Percentiles rank a stretch among this genome's conserved stretches.
phyloP scores from a whole-genome alignment of 2,113 vertebrate genomes.

The Galeopterus variegatus region DNA sequence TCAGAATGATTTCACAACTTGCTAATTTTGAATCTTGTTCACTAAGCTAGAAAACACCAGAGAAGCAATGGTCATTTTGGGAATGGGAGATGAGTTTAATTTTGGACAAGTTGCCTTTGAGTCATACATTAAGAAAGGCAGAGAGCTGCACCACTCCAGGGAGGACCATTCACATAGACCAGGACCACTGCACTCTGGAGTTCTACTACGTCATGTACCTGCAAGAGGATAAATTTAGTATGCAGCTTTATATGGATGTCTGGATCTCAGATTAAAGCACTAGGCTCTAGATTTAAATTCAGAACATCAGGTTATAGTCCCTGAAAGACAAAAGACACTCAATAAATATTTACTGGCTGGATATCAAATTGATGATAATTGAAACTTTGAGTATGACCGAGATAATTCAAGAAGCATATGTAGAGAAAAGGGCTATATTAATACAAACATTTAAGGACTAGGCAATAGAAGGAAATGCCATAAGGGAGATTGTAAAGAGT shows the following conservation, averaged over 20 bases:
- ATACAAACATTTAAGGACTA: neutral
- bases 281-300: neutral
- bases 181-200: neutral
- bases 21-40: slow-evolving; percentile 12
- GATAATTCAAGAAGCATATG: neutral
- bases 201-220: neutral
- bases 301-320: neutral
- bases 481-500: neutral
- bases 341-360: neutral
- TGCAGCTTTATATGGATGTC: neutral
- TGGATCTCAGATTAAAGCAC: neutral
- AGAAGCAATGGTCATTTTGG: neutral
- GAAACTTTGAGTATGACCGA: slow-evolving; percentile 13
- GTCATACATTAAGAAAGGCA: slow-evolving; percentile 1
- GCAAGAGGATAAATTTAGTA: neutral
- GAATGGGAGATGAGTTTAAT: slow-evolving; percentile 5
- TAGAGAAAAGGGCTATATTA: neutral
- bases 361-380: slow-evolving; percentile 13
- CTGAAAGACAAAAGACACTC: neutral
- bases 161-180: neutral
- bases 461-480: neutral
- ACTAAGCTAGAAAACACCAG: slow-evolving; percentile 44
- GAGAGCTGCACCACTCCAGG: neutral
- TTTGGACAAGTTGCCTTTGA: slow-evolving; percentile 46
- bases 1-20: neutral